Conservation (phyloP, 2,888 invertebrate species). For the Brachyptera risi region DNA sequence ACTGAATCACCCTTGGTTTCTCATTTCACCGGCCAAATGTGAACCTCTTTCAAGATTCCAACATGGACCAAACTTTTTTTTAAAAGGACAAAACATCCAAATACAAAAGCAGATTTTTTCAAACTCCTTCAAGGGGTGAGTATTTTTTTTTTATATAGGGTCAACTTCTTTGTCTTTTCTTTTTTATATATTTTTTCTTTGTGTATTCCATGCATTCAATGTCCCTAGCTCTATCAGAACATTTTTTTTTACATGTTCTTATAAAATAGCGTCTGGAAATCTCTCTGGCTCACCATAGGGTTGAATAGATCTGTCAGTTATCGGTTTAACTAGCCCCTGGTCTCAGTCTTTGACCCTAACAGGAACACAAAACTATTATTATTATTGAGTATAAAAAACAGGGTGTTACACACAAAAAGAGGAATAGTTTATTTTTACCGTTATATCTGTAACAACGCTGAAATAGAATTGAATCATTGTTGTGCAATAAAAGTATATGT, state of each 20-base stretch:
- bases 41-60: neutral
- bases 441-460: too few relatives aligned
- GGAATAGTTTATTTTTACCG: too few relatives aligned
- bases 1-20: conserved; percentile 5
- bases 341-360: conserved; percentile 1
- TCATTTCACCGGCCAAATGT: conserved; percentile 13
- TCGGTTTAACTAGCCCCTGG: conserved; percentile 14
- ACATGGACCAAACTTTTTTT: conserved; percentile 13
- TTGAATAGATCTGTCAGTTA: conserved; percentile 8
- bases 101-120: conserved; percentile 17
- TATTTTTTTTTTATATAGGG: conserved; percentile 14
- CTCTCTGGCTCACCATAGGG: too few relatives aligned
- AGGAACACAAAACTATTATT: neutral
- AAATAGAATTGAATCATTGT: too few relatives aligned
- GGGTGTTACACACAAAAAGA: too few relatives aligned
- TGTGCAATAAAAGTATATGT: too few relatives aligned
- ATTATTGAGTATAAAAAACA: neutral
- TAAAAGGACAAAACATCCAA: neutral
- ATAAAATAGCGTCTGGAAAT: conserved; percentile 6
- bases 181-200: conserved; percentile 13
- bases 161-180: conserved; percentile 18
- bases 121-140: conserved; percentile 14
- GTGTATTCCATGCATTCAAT: conserved; percentile 7
- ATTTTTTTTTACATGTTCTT: neutral
- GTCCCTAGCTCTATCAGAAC: conserved; percentile 5